Evolutionary conservation across 2,113 vertebrate genomes (phyloP).

Genomic region (Leucoraja erinaceus): DNA sequence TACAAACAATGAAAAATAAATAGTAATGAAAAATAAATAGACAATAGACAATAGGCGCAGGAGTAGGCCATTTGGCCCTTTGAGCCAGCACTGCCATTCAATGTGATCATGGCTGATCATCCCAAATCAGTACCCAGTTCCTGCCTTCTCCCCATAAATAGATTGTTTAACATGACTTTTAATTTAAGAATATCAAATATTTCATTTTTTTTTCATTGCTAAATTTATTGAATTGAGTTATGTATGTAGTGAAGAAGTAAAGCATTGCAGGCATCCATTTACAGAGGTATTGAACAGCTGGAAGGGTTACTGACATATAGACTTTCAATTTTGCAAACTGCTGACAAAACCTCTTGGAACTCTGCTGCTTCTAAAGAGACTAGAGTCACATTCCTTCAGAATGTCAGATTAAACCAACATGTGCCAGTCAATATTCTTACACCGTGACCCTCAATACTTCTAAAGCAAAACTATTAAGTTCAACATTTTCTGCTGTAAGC

Average conservation of each 20-base stretch:
- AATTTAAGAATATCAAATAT: neutral
- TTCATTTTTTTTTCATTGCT: neutral
- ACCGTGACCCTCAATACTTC: slow-evolving; percentile 80
- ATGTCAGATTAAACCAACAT: slow-evolving; percentile 85
- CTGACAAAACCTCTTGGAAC: slow-evolving; percentile 43
- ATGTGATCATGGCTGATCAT: too few species aligned
- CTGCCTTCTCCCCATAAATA: too few species aligned
- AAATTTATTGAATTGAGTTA: slow-evolving; percentile 2
- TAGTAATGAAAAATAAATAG: too few species aligned
- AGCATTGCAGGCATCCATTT: neutral
- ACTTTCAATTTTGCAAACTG: slow-evolving; percentile 34
- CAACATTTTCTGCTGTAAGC: slow-evolving; percentile 87
- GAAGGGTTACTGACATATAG: neutral
- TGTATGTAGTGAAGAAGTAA: neutral
- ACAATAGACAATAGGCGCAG: too few species aligned
- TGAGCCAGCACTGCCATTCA: too few species aligned
- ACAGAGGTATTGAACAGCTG: neutral
- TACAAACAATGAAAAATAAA: too few species aligned
- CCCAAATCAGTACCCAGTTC: too few species aligned
- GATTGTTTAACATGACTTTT: neutral
- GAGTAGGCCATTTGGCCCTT: too few species aligned
- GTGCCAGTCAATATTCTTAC: slow-evolving; percentile 89
- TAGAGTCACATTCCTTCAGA: slow-evolving; percentile 65
- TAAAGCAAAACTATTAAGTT: slow-evolving; percentile 94
- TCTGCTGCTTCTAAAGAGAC: slow-evolving; percentile 64